A percentile compares a stretch with the other conserved stretches of the same genome.
phyloP scores from a whole-genome alignment of 1,140 invertebrate genomes.

The Drosophila punjabiensis region DNA sequence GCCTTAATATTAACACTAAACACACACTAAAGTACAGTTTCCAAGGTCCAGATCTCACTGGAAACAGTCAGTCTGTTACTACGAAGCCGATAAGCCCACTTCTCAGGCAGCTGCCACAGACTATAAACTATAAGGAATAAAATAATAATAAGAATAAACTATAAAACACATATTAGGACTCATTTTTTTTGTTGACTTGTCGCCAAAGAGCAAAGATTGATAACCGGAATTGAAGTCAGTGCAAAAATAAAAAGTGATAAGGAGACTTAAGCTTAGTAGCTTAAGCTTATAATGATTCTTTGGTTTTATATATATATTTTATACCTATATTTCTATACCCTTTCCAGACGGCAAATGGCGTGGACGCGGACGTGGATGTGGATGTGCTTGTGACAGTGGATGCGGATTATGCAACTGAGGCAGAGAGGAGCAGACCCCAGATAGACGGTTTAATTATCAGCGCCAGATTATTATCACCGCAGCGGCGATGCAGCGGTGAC shows the following conservation, averaged over 20 bases:
- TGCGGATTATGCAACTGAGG: conserved; percentile 65
- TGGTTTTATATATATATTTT: neutral
- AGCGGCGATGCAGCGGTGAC: conserved; percentile 47
- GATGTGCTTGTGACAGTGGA: conserved; percentile 39
- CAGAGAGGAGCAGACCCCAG: conserved; percentile 34
- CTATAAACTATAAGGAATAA: conserved; percentile 19
- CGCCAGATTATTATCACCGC: conserved; percentile 70
- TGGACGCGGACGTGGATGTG: conserved; percentile 17
- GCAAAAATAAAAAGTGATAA: conserved; percentile 20
- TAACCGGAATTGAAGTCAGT: conserved; percentile 20
- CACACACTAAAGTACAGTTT: neutral
- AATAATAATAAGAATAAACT: neutral
- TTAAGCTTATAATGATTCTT: conserved; percentile 16
- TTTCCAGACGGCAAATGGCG: conserved; percentile 39
- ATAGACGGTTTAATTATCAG: conserved; percentile 70
- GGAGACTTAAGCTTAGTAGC: neutral
- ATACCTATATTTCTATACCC: neutral
- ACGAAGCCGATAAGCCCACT: conserved; percentile 19
- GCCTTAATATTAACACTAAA: conserved; percentile 20
- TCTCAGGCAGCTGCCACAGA: conserved; percentile 17
- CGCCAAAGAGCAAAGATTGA: conserved; percentile 17
- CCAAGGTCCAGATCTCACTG: conserved; percentile 20
- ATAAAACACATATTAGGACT: conserved; percentile 8
- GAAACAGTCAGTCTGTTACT: conserved; percentile 22
- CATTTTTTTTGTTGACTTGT: neutral